phyloP scores from a whole-genome alignment of 2,113 vertebrate genomes.

The Gavia stellata region DNA sequence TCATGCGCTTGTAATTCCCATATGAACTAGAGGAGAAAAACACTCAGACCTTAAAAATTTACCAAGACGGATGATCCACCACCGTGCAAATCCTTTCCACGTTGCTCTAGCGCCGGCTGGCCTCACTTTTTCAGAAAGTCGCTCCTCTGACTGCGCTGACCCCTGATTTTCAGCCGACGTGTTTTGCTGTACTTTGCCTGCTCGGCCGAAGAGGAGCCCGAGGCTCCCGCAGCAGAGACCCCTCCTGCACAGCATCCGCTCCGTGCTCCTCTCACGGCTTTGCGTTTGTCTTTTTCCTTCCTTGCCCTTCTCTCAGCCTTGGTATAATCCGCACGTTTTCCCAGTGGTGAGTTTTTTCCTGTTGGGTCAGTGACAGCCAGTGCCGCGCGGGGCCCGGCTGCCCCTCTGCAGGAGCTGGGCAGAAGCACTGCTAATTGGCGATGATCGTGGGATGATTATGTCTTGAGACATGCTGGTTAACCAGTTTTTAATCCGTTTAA shows the following conservation, averaged over 20 bases:
- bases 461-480: neutral
- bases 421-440: neutral
- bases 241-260: accelerated
- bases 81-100: neutral
- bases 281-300: neutral
- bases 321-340: neutral
- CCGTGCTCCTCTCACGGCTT: accelerated
- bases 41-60: neutral
- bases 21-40: neutral
- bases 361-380: neutral
- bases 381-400: accelerated
- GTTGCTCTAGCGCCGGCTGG: neutral
- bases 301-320: neutral
- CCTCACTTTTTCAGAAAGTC: neutral
- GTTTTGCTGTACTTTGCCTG: neutral
- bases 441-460: neutral
- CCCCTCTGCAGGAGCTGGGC: neutral
- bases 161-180: accelerated
- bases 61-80: neutral
- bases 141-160: neutral
- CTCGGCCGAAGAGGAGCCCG: accelerated
- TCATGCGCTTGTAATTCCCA: neutral
- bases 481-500: neutral
- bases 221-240: neutral
- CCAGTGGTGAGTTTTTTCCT: neutral